Percentiles rank a stretch among this genome's conserved stretches.
Conservation (phyloP, 2,888 invertebrate genomes). For the Apamea monoglypha region DNA sequence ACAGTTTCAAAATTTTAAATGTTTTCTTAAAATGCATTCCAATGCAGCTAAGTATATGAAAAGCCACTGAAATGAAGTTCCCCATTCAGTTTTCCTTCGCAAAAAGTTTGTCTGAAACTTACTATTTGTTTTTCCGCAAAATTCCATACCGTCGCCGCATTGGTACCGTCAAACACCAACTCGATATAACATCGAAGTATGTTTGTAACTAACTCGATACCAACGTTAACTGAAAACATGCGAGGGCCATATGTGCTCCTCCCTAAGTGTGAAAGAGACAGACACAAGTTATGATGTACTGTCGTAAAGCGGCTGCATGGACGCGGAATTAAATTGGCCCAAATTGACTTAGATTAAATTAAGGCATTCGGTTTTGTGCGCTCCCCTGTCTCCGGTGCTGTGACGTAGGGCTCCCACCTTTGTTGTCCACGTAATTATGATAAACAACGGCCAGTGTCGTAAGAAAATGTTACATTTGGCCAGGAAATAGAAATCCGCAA, state of each 20-base stretch:
- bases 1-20: background rate
- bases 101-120: slow-evolving; percentile 37
- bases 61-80: slow-evolving; percentile 6
- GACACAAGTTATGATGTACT: slow-evolving; percentile 73
- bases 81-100: background rate
- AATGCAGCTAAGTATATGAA: background rate
- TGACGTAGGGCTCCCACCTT: slow-evolving; percentile 74
- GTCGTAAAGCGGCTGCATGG: slow-evolving; percentile 80
- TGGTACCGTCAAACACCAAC: slow-evolving; percentile 39
- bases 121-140: slow-evolving; percentile 39
- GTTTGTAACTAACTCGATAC: slow-evolving; percentile 70
- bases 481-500: background rate
- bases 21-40: slow-evolving; percentile 1
- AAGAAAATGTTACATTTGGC: background rate
- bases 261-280: slow-evolving; percentile 71
- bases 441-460: slow-evolving; percentile 29
- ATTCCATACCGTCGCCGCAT: slow-evolving; percentile 35
- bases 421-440: slow-evolving; percentile 55
- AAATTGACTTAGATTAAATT: slow-evolving; percentile 89
- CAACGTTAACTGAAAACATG: slow-evolving; percentile 65
- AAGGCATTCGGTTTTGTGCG: slow-evolving; percentile 87
- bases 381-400: slow-evolving; percentile 80
- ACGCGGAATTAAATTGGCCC: slow-evolving; percentile 87
- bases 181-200: slow-evolving; percentile 63
- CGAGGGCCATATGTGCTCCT: slow-evolving; percentile 59